Percentiles rank a stretch among this genome's conserved stretches.
These are phyloP conservation scores for Eurosta solidaginis DNA, from an alignment of 1,140 invertebrate genomes.

Conservation along the genomic window DNA sequence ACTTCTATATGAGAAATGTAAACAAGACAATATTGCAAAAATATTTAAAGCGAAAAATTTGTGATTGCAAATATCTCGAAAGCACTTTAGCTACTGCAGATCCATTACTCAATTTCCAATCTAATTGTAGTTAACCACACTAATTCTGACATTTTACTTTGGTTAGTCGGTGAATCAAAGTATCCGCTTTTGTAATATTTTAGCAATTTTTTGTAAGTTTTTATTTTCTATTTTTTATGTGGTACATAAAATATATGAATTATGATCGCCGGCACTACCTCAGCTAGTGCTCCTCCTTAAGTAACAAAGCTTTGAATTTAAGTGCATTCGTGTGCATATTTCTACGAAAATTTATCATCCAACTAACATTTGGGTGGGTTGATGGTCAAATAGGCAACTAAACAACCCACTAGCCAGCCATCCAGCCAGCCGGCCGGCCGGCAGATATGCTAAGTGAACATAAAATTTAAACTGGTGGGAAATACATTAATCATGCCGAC, in stretches of 20 bases:
- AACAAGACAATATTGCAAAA: too few relatives aligned
- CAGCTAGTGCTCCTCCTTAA: too few relatives aligned
- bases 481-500: background rate
- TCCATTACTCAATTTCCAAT: background rate
- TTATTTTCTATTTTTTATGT: background rate
- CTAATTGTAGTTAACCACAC: slow-evolving; percentile 1
- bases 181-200: background rate
- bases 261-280: background rate
- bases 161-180: background rate
- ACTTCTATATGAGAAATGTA: too few relatives aligned
- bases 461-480: background rate
- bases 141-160: background rate
- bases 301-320: too few relatives aligned
- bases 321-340: too few relatives aligned
- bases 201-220: background rate
- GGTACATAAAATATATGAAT: background rate
- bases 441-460: background rate
- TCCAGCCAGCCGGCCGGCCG: too few relatives aligned
- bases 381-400: too few relatives aligned
- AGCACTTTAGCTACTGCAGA: background rate
- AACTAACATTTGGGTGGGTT: background rate
- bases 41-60: too few relatives aligned
- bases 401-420: too few relatives aligned
- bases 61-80: too few relatives aligned
- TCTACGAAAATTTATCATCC: too few relatives aligned